Base-by-base conservation (phyloP, 1,140 invertebrate species). In the Drosophila chauvacae region DNA sequence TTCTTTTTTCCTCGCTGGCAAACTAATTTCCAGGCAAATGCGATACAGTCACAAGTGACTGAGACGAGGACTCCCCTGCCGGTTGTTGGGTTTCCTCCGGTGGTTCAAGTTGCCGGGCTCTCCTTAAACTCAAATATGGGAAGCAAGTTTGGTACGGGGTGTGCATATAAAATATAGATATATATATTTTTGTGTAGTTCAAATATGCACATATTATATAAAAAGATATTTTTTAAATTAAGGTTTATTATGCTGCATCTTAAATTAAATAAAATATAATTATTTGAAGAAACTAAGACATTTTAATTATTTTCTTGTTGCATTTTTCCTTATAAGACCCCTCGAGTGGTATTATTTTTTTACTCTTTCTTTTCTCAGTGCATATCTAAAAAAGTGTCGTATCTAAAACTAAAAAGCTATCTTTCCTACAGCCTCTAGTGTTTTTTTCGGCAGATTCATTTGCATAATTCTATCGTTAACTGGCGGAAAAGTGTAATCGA, bases 401-500 rank as follows among this genome's bases (percentile, higher is more conserved):
- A 42, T 60, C 66, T 18, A 41, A 42, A 42, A 30, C 18, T n/a
- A n/a, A 72, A 72, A 55, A 11, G 53, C 35, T 39, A 56, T 72
- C 39, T 39, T 28, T 28, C 23, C 30, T 37, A 28, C 37, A 39
- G 16, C 35, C 35, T 39, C 44, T 73, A 51, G 66, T 76, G 75
- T 51, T 66, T 61, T 35, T 35, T 53, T 55, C 1, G 66, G 39
- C 48, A 44, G 30, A 45, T 18, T 86, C 59, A 86, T 86, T 86
- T 87, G 63, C 79, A 87, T 86, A 80, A 86, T 86, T 81, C 70
- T 26, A 44, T 74, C 78, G 66, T 86, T 86, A 86, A 86, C 75
- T 79, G 82, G 79, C 82, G 75, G 74, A 75, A 86, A 86, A 86
- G 77, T 86, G 78, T 86, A 86, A 81, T 86, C 82, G 70, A 86